Evolutionary conservation across 2,113 vertebrate species (phyloP).

Genomic region (Limanda limanda): DNA sequence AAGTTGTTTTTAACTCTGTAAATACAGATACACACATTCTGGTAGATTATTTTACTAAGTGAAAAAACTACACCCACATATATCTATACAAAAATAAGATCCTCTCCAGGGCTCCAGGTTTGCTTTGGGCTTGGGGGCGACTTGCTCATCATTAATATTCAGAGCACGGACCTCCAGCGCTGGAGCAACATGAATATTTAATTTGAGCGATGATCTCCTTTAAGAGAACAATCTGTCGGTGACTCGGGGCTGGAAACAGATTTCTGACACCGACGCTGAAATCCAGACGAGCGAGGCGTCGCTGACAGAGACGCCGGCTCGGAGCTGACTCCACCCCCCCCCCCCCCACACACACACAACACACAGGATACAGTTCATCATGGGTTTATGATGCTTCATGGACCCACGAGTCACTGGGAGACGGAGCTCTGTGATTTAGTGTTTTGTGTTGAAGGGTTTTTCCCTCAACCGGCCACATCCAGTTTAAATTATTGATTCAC

Average conservation of each 20-base stretch:
- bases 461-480: not conserved
- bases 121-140: not conserved
- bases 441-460: conserved; percentile 3
- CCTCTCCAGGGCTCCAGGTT: not conserved
- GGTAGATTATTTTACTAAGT: too few relatives aligned
- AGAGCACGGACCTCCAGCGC: conserved; percentile 30
- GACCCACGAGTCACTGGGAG: not conserved
- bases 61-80: too few relatives aligned
- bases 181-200: conserved; percentile 53
- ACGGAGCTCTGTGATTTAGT: conserved; percentile 13
- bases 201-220: conserved; percentile 45
- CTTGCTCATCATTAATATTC: conserved; percentile 39
- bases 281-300: conserved; percentile 26
- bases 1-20: too few relatives aligned
- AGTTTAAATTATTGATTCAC: conserved; percentile 31
- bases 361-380: conserved; percentile 17
- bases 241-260: conserved; percentile 27
- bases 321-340: not conserved
- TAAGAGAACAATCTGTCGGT: conserved; percentile 24
- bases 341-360: too few relatives aligned
- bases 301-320: conserved; percentile 10
- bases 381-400: conserved; percentile 35
- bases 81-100: not conserved
- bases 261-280: conserved; percentile 39
- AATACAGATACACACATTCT: too few relatives aligned